Evolutionary conservation across 2,113 vertebrate genomes (phyloP).

Genomic region (Atherinomorus stipes): DNA sequence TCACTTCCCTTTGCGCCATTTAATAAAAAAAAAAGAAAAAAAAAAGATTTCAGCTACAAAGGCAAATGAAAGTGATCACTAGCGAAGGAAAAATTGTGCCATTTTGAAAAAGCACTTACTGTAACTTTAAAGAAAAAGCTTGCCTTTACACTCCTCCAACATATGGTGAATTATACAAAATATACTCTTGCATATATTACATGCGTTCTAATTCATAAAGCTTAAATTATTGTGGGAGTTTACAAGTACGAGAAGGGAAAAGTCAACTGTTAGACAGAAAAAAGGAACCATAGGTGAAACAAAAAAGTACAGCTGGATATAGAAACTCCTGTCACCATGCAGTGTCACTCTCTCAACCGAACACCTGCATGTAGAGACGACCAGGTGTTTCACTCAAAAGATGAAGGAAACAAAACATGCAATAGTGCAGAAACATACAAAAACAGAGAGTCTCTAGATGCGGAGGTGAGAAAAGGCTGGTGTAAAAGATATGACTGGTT

Average conservation of each 20-base stretch:
- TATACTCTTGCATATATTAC: background rate
- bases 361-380: slow-evolving; percentile 45
- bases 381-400: background rate
- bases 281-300: no score
- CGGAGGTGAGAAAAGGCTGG: slow-evolving; percentile 21
- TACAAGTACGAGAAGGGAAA: background rate
- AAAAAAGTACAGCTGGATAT: slow-evolving; percentile 21
- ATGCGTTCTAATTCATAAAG: background rate
- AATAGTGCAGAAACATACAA: background rate
- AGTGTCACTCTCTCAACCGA: slow-evolving; percentile 47
- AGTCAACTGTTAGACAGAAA: no score
- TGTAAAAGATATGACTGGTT: slow-evolving; percentile 30
- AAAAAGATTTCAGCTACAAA: slow-evolving; percentile 5
- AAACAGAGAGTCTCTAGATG: slow-evolving; percentile 8
- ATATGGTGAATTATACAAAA: slow-evolving; percentile 8
- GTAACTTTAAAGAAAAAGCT: background rate
- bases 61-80: background rate
- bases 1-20: background rate
- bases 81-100: background rate
- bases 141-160: slow-evolving; percentile 6
- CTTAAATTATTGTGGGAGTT: slow-evolving; percentile 5
- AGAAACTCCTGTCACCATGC: slow-evolving; percentile 30
- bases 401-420: slow-evolving; percentile 25
- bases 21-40: background rate
- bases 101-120: slow-evolving; percentile 3